phyloP scores from a whole-genome alignment of 2,888 invertebrate species.

The Cephonodes hylas region DNA sequence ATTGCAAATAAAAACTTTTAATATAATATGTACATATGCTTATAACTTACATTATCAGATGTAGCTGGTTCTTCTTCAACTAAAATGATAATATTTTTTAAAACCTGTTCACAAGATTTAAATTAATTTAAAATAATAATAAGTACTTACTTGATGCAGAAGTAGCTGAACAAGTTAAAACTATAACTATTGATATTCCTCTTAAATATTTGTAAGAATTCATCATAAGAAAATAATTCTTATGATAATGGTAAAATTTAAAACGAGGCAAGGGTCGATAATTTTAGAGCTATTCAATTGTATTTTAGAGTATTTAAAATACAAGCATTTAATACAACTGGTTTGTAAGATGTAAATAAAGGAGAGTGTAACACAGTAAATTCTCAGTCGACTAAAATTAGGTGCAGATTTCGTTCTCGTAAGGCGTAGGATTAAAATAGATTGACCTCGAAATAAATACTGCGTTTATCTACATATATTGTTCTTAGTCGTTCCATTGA shows the following conservation, averaged over 20 bases:
- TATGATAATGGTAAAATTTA: neutral
- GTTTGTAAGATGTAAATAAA: neutral
- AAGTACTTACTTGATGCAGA: neutral
- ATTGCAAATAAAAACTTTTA: no score
- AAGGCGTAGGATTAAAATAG: slow-evolving; percentile 19
- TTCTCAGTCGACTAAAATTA: slow-evolving; percentile 8
- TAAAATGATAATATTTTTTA: neutral
- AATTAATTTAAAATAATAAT: neutral
- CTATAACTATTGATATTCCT: neutral
- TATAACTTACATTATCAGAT: neutral
- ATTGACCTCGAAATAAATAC: slow-evolving; percentile 21
- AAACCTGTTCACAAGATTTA: neutral
- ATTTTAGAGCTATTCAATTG: no score
- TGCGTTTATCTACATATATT: no score
- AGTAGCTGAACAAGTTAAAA: neutral
- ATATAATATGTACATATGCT: no score
- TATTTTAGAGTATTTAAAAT: neutral
- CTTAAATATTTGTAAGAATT: neutral
- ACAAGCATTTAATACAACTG: neutral
- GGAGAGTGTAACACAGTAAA: neutral
- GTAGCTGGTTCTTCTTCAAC: neutral
- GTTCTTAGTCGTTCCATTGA: no score
- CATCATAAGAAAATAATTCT: neutral
- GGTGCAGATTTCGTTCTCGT: slow-evolving; percentile 6
- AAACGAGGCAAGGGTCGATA: no score